Evolutionary conservation across 1,140 invertebrate species (phyloP).

Genomic region (Polypedilum pembai): DNA sequence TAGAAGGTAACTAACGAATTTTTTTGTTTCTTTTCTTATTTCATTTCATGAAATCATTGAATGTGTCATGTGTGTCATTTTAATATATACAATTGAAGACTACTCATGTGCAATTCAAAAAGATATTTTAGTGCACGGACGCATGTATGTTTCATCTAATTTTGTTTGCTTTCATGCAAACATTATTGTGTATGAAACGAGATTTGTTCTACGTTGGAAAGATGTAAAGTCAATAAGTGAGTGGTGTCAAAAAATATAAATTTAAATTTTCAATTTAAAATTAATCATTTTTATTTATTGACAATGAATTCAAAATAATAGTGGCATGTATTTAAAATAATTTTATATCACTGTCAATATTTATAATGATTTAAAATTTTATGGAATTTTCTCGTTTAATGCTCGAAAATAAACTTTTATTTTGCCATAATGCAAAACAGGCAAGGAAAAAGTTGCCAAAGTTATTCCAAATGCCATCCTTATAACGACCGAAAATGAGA

Average conservation of each 20-base stretch:
- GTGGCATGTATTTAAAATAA: too few relatives aligned
- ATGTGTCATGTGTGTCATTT: too few relatives aligned
- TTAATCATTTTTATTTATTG: background rate
- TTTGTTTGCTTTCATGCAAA: constrained; percentile 93
- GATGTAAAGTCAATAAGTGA: constrained; percentile 80
- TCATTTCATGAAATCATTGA: constrained; percentile 8
- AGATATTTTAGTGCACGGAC: constrained; percentile 86
- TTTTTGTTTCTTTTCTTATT: constrained; percentile 28
- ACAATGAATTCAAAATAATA: too few relatives aligned
- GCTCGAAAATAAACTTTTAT: background rate
- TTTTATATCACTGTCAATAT: background rate
- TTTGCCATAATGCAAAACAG: constrained; percentile 47
- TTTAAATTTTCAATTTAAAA: background rate
- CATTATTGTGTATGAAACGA: constrained; percentile 90
- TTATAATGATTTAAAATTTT: background rate
- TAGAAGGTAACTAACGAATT: background rate
- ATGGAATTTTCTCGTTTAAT: background rate
- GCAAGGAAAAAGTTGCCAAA: constrained; percentile 78
- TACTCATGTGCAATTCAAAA: constrained; percentile 94
- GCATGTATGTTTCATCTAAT: constrained; percentile 87
- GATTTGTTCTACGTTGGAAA: constrained; percentile 70
- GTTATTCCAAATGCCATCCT: constrained; percentile 94
- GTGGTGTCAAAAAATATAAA: constrained; percentile 61
- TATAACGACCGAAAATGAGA: constrained; percentile 73
- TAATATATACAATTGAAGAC: constrained; percentile 51